Base-by-base conservation (phyloP, 35 echinoderm and acorn worm species). In the Apostichopus parvimensis region DNA sequence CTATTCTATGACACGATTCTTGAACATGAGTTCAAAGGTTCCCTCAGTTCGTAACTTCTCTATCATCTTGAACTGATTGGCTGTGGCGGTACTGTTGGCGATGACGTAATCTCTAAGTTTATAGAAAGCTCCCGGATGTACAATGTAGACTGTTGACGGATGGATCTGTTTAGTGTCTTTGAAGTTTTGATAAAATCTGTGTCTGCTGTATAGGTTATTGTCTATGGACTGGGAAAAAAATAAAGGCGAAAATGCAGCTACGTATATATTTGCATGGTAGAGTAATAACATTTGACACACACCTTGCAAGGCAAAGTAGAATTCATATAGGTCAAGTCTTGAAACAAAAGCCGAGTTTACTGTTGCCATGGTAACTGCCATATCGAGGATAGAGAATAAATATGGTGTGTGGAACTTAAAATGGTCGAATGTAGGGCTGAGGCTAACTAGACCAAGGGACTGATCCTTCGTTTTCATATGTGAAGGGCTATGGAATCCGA, bases 21-120 rank as follows among this genome's bases (percentile, higher is more conserved):
- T 56, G 25, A 93, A 57, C 92, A 93, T 79, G 18, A 93, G 56
- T 62, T 93, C 17, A 23, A 89, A 54, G 34, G 87, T 88, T 9
- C 70, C 57, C 20, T 56, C 24, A 4, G 84, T 75, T 64, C 92
- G 26, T 18, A 93, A 56, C 68, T 93, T 93, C 13, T 79, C 73
- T 11, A 85, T 85, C 55, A 89, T 93, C 66, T 93, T 93, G 54
- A 88, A 93, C 73, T 93, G 92, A 24, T 24, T 76, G 52, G 54
- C 72, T 5, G 66, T 56, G 9, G 92, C 92, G 55, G 86, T 79
- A 28, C 22, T 88, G 73, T 93, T 93, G 72, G 83, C 83, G 20
- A 93, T 25, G 53, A 93, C 54, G 76, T 89, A 57, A 56, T 78
- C 56, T 54, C 53, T 86, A 5, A 93, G 92, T 20, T 79, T 87